Conservation (phyloP, 2,797 vertebrate genomes). For the Schizopygopsis pylzovi region DNA sequence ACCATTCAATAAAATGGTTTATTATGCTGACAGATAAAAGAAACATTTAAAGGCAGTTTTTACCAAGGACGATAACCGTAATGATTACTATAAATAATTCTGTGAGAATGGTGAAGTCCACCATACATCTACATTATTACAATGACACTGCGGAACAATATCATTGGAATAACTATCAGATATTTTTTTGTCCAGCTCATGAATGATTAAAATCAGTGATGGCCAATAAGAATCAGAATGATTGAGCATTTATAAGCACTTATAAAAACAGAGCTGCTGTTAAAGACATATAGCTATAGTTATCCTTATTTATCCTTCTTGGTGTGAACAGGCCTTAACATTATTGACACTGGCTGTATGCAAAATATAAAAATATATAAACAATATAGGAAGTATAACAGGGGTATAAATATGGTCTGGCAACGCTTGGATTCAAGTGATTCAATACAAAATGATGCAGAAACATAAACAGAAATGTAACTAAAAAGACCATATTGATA, state of each 20-base stretch:
- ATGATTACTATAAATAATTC: background rate
- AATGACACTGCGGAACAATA: background rate
- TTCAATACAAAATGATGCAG: background rate
- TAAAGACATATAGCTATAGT: background rate
- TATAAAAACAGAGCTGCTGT: background rate
- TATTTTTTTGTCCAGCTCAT: background rate
- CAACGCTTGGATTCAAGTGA: background rate
- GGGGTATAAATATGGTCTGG: slow-evolving; percentile 9
- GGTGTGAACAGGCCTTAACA: background rate
- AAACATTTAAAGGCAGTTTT: background rate
- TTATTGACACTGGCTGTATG: background rate
- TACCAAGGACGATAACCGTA: background rate
- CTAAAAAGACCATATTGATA: background rate
- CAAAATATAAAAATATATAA: slow-evolving; percentile 3
- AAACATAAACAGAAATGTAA: background rate
- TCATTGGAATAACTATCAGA: background rate
- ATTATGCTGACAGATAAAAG: background rate
- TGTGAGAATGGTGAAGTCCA: background rate
- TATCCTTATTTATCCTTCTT: background rate
- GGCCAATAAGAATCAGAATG: background rate
- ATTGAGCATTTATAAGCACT: background rate
- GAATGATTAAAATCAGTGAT: background rate
- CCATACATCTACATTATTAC: background rate
- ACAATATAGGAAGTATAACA: background rate
- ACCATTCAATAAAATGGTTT: slow-evolving; percentile 23